A percentile compares a stretch with the other conserved stretches of the same genome.
Evolutionary conservation across 2,888 invertebrate species (phyloP).

Genomic region (Polyommatus iphigenia): DNA sequence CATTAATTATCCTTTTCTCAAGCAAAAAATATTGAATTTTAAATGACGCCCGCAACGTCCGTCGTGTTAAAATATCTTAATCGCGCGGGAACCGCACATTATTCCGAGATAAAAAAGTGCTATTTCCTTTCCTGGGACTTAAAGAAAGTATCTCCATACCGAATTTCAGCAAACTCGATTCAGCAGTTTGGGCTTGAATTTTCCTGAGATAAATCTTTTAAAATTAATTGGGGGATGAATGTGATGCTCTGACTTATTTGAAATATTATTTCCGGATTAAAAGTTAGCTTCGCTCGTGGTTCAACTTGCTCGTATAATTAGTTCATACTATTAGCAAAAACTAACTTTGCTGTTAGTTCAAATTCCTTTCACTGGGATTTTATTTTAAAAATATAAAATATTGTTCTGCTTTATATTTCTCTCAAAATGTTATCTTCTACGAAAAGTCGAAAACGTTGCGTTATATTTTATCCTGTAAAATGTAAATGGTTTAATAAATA

Average conservation of each 20-base stretch:
- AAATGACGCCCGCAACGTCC: no score
- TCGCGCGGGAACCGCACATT: no score
- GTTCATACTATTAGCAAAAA: conserved; percentile 7
- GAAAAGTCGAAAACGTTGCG: neutral
- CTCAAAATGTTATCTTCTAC: neutral
- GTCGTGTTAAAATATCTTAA: no score
- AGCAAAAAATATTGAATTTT: no score
- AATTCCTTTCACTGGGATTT: neutral
- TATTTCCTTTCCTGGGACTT: no score
- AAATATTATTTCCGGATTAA: conserved; percentile 27
- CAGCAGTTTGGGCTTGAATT: no score
- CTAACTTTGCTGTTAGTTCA: conserved; percentile 8
- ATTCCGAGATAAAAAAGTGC: no score
- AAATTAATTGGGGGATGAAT: conserved; percentile 24
- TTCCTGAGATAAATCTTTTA: neutral
- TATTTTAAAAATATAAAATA: neutral
- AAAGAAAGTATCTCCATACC: no score
- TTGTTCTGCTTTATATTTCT: neutral
- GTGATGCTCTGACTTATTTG: neutral
- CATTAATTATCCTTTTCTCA: neutral
- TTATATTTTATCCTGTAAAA: no score
- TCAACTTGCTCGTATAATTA: neutral
- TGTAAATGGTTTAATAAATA: no score
- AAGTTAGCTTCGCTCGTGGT: conserved; percentile 16
- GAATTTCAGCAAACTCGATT: no score